A percentile compares a stretch with the other conserved stretches of the same genome.
phyloP scores from a whole-genome alignment of 2,797 vertebrate genomes.

The Rallus crepitans region DNA sequence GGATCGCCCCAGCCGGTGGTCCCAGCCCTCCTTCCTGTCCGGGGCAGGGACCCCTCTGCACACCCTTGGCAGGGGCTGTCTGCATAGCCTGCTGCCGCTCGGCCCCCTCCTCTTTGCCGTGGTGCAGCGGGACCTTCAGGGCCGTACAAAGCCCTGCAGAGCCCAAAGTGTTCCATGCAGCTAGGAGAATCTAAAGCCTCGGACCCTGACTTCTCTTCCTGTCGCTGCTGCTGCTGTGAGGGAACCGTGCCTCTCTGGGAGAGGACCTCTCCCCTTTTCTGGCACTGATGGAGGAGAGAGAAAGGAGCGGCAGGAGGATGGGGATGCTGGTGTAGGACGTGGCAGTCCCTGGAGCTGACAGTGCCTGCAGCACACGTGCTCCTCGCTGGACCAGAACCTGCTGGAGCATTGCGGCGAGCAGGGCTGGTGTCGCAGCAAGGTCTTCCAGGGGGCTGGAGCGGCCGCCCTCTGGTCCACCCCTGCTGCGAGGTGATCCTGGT shows the following conservation, averaged over 20 bases:
- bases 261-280: background rate
- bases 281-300: background rate
- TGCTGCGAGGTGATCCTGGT: background rate
- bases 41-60: background rate
- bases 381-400: background rate
- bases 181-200: background rate
- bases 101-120: background rate
- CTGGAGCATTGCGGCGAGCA: accelerated
- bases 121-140: background rate
- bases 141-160: background rate
- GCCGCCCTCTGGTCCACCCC: background rate
- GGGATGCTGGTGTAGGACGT: accelerated
- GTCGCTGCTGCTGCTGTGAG: accelerated
- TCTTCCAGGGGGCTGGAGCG: background rate
- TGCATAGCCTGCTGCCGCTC: accelerated
- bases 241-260: background rate
- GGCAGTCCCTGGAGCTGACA: background rate
- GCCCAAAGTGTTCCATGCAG: background rate
- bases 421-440: background rate
- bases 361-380: accelerated
- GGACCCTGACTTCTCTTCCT: accelerated
- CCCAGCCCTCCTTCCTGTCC: background rate
- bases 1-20: accelerated
- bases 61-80: background rate
- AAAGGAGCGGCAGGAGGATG: background rate